Evolutionary conservation across 2,113 vertebrate genomes (phyloP).

Genomic region (Otis tarda): DNA sequence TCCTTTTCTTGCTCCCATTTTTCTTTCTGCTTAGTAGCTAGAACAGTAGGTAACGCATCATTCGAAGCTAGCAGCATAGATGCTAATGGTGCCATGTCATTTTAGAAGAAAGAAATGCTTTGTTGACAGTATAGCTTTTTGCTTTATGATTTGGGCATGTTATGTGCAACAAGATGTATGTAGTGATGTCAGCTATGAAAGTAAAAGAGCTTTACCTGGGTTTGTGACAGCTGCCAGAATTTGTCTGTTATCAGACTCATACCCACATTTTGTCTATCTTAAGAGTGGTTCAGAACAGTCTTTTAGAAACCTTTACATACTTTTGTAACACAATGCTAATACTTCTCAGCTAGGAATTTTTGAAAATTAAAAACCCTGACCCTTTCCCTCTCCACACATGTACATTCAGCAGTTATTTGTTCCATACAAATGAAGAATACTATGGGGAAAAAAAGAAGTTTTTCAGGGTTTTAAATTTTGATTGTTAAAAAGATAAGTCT

Average conservation of each 20-base stretch:
- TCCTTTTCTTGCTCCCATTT: neutral
- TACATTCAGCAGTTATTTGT: neutral
- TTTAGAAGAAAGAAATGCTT: neutral
- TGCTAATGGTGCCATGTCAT: neutral
- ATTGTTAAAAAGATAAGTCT: neutral
- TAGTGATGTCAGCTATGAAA: neutral
- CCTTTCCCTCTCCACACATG: neutral
- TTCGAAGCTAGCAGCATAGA: neutral
- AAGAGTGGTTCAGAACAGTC: neutral
- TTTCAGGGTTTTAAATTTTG: neutral
- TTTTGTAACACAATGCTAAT: neutral
- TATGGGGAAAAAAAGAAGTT: neutral
- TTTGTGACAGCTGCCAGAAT: conserved; percentile 4
- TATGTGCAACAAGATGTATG: neutral
- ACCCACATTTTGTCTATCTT: neutral
- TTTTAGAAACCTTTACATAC: neutral
- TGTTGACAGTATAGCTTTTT: neutral
- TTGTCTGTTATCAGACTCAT: neutral
- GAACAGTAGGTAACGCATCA: neutral
- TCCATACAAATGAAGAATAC: neutral
- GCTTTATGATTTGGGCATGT: neutral
- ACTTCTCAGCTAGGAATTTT: neutral
- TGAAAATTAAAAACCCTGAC: neutral
- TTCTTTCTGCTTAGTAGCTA: neutral
- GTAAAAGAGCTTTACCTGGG: neutral